Evolutionary conservation across 2,888 invertebrate genomes (phyloP).

Genomic region (Diabrotica balteata): DNA sequence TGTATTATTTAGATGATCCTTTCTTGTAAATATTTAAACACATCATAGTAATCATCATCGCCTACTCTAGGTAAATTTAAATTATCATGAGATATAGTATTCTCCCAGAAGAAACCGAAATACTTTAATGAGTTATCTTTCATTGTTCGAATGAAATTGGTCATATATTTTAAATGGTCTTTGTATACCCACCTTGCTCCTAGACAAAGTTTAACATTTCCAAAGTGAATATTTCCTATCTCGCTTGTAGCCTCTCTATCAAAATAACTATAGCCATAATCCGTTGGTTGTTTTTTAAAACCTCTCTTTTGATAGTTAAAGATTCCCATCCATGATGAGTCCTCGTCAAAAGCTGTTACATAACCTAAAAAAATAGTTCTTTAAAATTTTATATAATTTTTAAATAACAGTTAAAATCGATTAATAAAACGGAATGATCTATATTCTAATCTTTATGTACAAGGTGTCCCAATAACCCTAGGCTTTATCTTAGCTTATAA

Average conservation of each 20-base stretch:
- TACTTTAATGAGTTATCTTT: constrained; percentile 66
- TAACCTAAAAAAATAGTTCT: constrained; percentile 63
- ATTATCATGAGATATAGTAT: constrained; percentile 83
- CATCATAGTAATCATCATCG: constrained; percentile 69
- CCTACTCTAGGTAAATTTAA: constrained; percentile 79
- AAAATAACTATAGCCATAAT: constrained; percentile 83
- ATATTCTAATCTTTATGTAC: no score
- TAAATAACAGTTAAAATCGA: no score
- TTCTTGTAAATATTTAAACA: constrained; percentile 65
- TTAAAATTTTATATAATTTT: not conserved
- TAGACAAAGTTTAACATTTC: constrained; percentile 74
- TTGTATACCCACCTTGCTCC: constrained; percentile 74
- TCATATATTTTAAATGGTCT: constrained; percentile 76
- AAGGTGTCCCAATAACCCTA: no score
- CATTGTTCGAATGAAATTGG: constrained; percentile 69
- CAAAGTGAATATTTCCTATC: constrained; percentile 70
- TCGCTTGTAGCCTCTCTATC: constrained; percentile 71
- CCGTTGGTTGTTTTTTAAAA: constrained; percentile 79
- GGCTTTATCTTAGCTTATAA: no score
- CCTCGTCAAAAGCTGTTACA: constrained; percentile 83
- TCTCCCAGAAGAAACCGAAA: constrained; percentile 86
- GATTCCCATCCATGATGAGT: constrained; percentile 77
- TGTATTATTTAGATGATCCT: constrained; percentile 70
- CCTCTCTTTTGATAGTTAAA: constrained; percentile 83
- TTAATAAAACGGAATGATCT: no score